Evolutionary conservation across 2,888 invertebrate species (phyloP), one percentile per base, ranked within the genome.

Genomic region (Calameuta pallipes): DNA sequence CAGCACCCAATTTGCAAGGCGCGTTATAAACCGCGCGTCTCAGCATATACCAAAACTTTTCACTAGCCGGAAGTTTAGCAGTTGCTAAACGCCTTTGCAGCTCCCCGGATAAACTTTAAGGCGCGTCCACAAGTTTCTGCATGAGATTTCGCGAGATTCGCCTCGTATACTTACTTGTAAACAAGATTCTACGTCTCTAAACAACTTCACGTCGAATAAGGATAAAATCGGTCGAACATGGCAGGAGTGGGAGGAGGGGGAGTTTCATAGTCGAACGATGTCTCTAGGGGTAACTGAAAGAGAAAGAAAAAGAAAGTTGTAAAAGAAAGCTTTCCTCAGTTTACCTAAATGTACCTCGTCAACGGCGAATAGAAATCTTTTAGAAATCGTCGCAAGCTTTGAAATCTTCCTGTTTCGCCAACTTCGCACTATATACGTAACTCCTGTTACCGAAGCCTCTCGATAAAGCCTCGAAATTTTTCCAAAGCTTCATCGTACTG

Each of bases 61-160:
- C n/a, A 12, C 31, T 13, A 31, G 33, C n/a, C 34, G 33, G 12
- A 31, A 71, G 34, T 82, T 82, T 76, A 75, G 74, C 79, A 79
- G 76, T 79, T 75, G 78, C 76, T 82, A 81, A 81, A 81, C 77
- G 81, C 80, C 78, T 76, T 80, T 73, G 78, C 56, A 71, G 69
- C 77, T 76, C 76, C 80, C 75, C 74, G 75, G 75, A 73, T 75
- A 76, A 82, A 82, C 79, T 81, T 80, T 78, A 69, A 71, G 36
- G 75, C 31, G 11, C 31, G 36, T 71, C 77, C 77, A 75, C 71
- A 80, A 82, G 78, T 80, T 80, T 79, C 73, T 35, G 75, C 76
- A 74, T 79, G 77, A 37, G 75, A 30, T 73, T 69, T 30, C 75
- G 41, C 37, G 69, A 70, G 31, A 12, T 70, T 41, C 75, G 69